Evolutionary conservation across 2,797 vertebrate genomes (phyloP).

Genomic region (Sebastes matsubarae): DNA sequence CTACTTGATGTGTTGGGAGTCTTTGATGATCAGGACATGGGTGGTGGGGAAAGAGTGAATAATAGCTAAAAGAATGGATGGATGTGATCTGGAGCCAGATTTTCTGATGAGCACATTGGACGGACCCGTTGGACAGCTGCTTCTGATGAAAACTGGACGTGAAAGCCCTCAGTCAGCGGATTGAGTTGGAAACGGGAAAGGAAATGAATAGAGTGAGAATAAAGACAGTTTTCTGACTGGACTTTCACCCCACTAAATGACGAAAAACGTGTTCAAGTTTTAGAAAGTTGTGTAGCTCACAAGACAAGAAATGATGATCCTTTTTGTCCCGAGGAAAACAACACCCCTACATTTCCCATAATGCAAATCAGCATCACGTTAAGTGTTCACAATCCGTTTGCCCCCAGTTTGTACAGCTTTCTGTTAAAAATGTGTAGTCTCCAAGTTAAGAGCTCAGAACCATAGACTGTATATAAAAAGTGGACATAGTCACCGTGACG

Average conservation of each 20-base stretch:
- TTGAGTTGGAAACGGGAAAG: neutral
- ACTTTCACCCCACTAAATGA: neutral
- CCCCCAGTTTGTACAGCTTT: neutral
- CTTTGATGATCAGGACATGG: neutral
- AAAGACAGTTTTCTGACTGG: neutral
- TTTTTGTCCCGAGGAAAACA: neutral
- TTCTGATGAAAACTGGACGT: neutral
- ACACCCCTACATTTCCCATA: neutral
- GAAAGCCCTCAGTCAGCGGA: neutral
- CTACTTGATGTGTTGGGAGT: neutral
- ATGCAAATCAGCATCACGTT: neutral
- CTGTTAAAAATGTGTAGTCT: too few species aligned
- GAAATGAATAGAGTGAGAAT: neutral
- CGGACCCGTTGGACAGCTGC: neutral
- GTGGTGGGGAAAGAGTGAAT: neutral
- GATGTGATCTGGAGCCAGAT: constrained; percentile 4
- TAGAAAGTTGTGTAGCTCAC: neutral
- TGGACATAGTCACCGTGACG: too few species aligned
- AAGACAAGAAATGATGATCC: neutral
- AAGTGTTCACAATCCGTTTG: neutral
- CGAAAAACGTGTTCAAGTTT: neutral
- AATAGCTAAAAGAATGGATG: neutral
- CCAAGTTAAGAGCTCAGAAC: too few species aligned
- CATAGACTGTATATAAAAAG: too few species aligned
- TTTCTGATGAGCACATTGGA: neutral